phyloP scores from a whole-genome alignment of 1,140 invertebrate species.

The Oreohelix idahoensis region DNA sequence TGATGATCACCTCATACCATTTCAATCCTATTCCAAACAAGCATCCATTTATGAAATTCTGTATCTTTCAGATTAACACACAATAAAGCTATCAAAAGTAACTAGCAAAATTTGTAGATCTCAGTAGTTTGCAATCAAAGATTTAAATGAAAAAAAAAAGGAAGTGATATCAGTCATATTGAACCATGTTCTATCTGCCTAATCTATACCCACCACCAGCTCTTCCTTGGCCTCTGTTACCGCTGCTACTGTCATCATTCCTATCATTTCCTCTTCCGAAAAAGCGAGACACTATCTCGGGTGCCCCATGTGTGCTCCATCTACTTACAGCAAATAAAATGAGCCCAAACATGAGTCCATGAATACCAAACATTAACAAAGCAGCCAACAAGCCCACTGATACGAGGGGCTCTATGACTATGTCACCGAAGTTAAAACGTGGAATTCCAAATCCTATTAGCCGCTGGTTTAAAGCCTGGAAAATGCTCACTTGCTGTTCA shows the following conservation, averaged over 20 bases:
- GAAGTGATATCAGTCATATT: too few species aligned
- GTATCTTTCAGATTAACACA: too few species aligned
- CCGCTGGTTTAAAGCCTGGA: constrained; percentile 58
- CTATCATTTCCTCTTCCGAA: constrained; percentile 26
- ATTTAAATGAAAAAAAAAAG: too few species aligned
- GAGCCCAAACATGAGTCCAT: constrained; percentile 57
- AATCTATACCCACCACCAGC: constrained; percentile 49
- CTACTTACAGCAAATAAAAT: constrained; percentile 57
- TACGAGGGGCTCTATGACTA: constrained; percentile 60
- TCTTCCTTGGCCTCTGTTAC: constrained; percentile 29
- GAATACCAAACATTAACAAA: constrained; percentile 56
- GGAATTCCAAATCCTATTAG: constrained; percentile 56
- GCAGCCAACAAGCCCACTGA: constrained; percentile 55
- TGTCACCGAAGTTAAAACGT: constrained; percentile 52
- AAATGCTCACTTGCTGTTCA: constrained; percentile 51
- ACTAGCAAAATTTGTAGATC: too few species aligned
- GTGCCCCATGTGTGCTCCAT: constrained; percentile 49
- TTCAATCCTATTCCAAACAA: too few species aligned
- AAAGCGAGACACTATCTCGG: constrained; percentile 37
- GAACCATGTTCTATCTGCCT: constrained; percentile 44
- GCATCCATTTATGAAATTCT: too few species aligned
- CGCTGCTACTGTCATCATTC: not conserved
- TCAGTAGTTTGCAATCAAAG: too few species aligned
- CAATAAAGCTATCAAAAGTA: too few species aligned
- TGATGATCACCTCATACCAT: too few species aligned